phyloP scores from a whole-genome alignment of 2,888 invertebrate species.

The Hecatera dysodea region DNA sequence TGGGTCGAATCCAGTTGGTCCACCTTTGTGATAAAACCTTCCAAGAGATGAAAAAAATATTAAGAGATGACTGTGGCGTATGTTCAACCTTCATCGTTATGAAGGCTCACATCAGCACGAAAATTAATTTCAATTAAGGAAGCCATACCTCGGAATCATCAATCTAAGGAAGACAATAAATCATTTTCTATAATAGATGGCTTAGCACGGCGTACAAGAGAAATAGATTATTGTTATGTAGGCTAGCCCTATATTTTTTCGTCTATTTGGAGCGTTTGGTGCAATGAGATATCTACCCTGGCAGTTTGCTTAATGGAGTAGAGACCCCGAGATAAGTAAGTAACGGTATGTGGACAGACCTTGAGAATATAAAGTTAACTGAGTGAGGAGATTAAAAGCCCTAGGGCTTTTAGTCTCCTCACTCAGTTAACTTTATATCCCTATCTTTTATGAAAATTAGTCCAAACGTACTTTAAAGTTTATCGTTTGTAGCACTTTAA shows the following conservation, averaged over 20 bases:
- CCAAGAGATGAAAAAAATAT: neutral
- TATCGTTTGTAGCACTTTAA: neutral
- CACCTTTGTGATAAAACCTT: neutral
- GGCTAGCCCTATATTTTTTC: neutral
- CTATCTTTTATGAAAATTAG: neutral
- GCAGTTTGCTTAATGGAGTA: neutral
- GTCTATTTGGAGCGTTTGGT: neutral
- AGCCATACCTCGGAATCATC: slow-evolving; percentile 1
- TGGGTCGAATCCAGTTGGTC: too few species aligned
- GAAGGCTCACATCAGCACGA: slow-evolving; percentile 3
- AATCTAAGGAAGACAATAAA: slow-evolving; percentile 10
- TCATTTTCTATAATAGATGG: slow-evolving; percentile 19
- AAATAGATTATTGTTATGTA: neutral
- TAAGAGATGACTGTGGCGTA: neutral
- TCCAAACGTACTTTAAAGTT: neutral
- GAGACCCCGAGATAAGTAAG: neutral
- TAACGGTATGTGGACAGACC: neutral
- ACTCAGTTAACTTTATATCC: too few species aligned
- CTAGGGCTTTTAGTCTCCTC: too few species aligned
- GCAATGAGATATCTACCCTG: neutral
- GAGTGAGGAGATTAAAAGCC: neutral
- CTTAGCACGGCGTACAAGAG: neutral
- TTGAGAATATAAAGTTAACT: too few species aligned
- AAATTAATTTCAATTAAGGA: slow-evolving; percentile 23
- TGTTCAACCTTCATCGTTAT: neutral